Evolutionary conservation across 1,140 invertebrate species (phyloP), one percentile per base, ranked within the genome.

Genomic region (Paralvinella palmiformis): DNA sequence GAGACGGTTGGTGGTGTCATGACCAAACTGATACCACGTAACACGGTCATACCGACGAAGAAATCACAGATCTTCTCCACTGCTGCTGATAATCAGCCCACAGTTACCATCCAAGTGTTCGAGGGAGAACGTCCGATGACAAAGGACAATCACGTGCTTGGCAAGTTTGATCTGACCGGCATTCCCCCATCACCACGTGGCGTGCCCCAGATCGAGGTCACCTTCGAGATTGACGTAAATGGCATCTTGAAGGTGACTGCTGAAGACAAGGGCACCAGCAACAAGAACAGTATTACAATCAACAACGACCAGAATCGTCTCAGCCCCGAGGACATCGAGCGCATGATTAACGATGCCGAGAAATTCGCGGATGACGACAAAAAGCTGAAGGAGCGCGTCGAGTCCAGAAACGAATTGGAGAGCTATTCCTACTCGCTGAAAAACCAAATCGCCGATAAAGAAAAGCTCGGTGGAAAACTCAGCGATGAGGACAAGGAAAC

Each of bases 51-150:
- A 72, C 96, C 96, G 20, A 98, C 96, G n/a, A 99, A 99, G 84
- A 98, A 99, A 78, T 96, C 94, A 4, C 96, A 99, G 78, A 95
- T 99, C 71, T 99, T 99, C 87, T 97, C 94, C 0, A 99, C 96
- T 13, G 96, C 96, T 48, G 92, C 93, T 20, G 96, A 99, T 76
- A 98, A 98, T 78, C 96, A 99, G 78, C 92, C 96, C 81, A 98
- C 95, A 24, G 96, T 99, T 6, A 98, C 95, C 41, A 99, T 99
- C 78, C 94, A 98, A 82, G 92, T 96, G 0, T 96, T 89, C 77
- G 94, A 97, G 84, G 94, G 96, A 74, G 96, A 99, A 84, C 88
- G 96, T 76, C 92, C 96, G 32, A 97, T 99, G 96, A 98, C 96
- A 65, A 99, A 98, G 82, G 96, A 99, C 78, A 99, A 99, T 81